A percentile compares a stretch with the other conserved stretches of the same genome.
These are phyloP conservation scores for Okamejei kenojei DNA, from an alignment of 2,797 vertebrate genomes.

Conservation along the genomic window DNA sequence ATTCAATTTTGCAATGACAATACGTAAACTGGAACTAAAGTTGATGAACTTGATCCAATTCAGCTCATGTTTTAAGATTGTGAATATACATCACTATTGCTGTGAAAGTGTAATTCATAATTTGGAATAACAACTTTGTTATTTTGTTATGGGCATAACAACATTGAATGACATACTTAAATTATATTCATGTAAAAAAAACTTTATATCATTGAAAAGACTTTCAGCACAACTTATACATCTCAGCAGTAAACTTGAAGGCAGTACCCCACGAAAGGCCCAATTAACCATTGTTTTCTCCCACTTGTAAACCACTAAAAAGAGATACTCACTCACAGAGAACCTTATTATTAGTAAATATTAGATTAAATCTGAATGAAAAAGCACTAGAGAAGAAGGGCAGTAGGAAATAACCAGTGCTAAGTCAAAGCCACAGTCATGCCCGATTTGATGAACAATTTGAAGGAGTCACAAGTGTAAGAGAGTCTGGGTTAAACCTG, in stretches of 20 bases:
- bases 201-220: neutral
- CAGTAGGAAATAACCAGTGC: neutral
- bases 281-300: neutral
- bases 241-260: neutral
- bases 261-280: neutral
- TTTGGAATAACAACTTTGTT: neutral
- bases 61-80: neutral
- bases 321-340: neutral
- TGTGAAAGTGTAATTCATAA: neutral
- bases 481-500: neutral
- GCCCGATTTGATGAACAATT: neutral
- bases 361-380: slow-evolving; percentile 1
- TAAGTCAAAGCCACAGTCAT: neutral
- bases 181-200: neutral
- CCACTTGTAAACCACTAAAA: neutral
- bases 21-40: neutral
- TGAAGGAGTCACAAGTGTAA: neutral
- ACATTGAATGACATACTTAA: neutral
- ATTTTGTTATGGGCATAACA: neutral
- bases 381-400: slow-evolving; percentile 21
- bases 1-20: neutral
- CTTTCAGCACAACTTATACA: neutral
- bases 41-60: neutral
- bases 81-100: neutral
- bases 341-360: neutral